Evolutionary conservation across 2,113 vertebrate species (phyloP).

Genomic region (Callaeas wilsoni): DNA sequence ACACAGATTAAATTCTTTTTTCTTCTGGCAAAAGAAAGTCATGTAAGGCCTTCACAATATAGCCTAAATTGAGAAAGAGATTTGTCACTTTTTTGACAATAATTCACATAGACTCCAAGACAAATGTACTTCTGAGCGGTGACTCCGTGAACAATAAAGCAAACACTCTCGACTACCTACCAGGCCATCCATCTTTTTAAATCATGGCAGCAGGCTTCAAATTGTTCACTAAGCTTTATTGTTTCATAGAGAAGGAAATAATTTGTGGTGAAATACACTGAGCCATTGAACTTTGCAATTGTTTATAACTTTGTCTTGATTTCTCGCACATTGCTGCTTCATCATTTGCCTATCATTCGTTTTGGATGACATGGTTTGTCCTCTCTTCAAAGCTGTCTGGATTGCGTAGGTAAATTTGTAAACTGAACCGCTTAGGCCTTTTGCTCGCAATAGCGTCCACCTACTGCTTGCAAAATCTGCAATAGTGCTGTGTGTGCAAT

Average conservation of each 20-base stretch:
- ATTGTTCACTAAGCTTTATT: constrained; percentile 9
- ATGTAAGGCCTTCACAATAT: neutral
- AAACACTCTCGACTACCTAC: neutral
- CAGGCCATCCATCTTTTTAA: constrained; percentile 47
- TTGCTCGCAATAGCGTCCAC: neutral
- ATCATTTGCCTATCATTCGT: neutral
- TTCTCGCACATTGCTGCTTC: neutral
- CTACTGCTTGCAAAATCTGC: neutral
- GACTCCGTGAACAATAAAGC: neutral
- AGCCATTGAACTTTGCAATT: constrained; percentile 28
- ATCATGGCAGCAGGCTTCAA: constrained; percentile 30
- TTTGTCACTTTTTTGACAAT: constrained; percentile 47
- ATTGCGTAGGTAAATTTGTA: neutral
- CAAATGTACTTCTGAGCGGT: constrained; percentile 26
- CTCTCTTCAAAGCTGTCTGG: neutral
- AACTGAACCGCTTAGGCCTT: neutral
- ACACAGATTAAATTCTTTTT: neutral
- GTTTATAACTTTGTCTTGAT: constrained; percentile 28
- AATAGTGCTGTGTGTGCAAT: neutral
- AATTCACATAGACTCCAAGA: constrained; percentile 29
- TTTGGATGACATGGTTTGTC: neutral
- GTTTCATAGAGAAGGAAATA: constrained; percentile 4
- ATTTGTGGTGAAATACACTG: neutral
- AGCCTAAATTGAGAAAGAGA: neutral
- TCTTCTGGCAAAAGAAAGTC: neutral